Evolutionary conservation across 2,888 invertebrate species (phyloP), one percentile per base, ranked within the genome.

Genomic region (Hyposoter dolosus): DNA sequence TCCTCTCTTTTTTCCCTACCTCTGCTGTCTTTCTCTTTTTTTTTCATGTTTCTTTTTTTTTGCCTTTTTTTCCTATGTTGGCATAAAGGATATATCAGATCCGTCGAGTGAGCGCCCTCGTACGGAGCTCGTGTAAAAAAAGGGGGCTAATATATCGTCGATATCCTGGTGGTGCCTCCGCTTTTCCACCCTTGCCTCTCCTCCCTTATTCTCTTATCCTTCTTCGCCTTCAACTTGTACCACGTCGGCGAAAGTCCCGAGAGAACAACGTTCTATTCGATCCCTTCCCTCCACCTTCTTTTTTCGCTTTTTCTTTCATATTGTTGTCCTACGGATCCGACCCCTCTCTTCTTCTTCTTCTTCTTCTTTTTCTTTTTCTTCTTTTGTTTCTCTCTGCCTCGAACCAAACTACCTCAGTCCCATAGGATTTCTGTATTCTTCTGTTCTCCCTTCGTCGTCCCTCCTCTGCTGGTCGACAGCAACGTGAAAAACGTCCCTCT

Each of bases 111-210:
- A 80, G 68, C 66, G 68, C 60, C 77, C 65, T 45, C 45, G 77
- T 23, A 72, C 65, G 15, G 72, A 47, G 72, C 56, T 65, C 53
- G 71, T 65, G 75, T 56, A 75, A 84, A 79, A 83, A 84, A 63
- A n/a, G 53, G 50, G 74, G 83, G 78, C 83, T 86, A 83, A 86
- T 86, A 86, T 83, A 86, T 86, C 83, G 86, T 56, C 86, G 81
- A 86, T 86, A 86, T 86, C 80, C 81, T 68, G 77, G 75, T 68
- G 77, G 35, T 47, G 68, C 19, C 68, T 43, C 23, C 68, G 74
- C 40, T 78, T 35, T 56, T 56, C 60, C 60, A 23, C 63, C 63
- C 28, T 65, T 35, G 32, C 9, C n/a, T 43, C 32, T 53, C 28
- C 56, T 12, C 28, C 23, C 56, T 60, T 60, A 60, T 60, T 28